These are phyloP conservation scores for Lobophora halterata DNA, from an alignment of 2,888 invertebrate species.

Conservation along the genomic window DNA sequence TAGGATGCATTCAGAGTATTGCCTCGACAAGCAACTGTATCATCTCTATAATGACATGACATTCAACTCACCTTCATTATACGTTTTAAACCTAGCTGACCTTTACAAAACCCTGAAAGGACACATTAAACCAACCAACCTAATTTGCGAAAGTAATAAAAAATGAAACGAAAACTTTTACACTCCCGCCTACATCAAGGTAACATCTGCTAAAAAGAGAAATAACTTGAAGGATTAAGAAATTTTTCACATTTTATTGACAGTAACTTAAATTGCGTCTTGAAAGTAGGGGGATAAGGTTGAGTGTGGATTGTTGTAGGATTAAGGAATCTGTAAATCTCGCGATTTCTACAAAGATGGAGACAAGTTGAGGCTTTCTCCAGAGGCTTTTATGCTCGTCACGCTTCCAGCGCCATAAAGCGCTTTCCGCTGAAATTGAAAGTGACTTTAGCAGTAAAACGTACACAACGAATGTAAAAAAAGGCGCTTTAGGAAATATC, in stretches of 20 bases:
- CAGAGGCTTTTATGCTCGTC: conserved; percentile 63
- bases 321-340: conserved; percentile 46
- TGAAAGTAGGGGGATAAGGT: conserved; percentile 31
- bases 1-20: too few species aligned
- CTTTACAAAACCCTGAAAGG: conserved; percentile 19
- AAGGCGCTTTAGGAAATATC: conserved; percentile 58
- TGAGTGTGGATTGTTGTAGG: conserved; percentile 29
- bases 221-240: conserved; percentile 47
- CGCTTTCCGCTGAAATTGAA: conserved; percentile 74
- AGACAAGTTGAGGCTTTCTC: conserved; percentile 56
- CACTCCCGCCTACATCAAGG: conserved; percentile 45
- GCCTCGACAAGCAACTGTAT: too few species aligned
- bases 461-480: conserved; percentile 51
- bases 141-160: conserved; percentile 46
- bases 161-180: conserved; percentile 54
- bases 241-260: conserved; percentile 32
- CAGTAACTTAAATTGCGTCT: conserved; percentile 22
- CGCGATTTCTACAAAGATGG: conserved; percentile 47
- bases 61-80: too few species aligned
- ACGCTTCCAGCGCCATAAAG: conserved; percentile 68
- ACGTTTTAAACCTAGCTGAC: too few species aligned
- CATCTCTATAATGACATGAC: too few species aligned
- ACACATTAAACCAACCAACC: conserved; percentile 27
- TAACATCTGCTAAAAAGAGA: conserved; percentile 57
- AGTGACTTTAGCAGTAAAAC: conserved; percentile 75